A percentile compares a stretch with the other conserved stretches of the same genome.
These are phyloP conservation scores for Oenanthe melanoleuca DNA, from an alignment of 2,113 vertebrate species.

Conservation along the genomic window DNA sequence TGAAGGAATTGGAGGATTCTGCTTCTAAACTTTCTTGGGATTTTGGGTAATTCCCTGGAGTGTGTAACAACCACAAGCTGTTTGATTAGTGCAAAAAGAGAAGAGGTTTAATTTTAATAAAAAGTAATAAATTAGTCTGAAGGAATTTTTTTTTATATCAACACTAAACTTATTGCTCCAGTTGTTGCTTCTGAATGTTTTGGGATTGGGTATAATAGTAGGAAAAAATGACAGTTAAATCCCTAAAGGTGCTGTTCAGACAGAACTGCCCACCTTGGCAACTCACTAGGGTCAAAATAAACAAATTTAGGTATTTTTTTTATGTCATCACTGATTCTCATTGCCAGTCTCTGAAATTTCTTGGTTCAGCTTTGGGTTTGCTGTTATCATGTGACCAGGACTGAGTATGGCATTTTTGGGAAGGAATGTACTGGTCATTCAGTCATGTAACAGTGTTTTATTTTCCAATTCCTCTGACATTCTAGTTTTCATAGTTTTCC, in stretches of 20 bases:
- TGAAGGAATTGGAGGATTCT: neutral
- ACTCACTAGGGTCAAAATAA: neutral
- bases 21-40: neutral
- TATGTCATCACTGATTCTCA: neutral
- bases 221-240: neutral
- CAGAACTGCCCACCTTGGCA: neutral
- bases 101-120: neutral
- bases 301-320: rapidly evolving
- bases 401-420: neutral
- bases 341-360: neutral
- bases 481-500: neutral
- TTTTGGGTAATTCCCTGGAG: neutral
- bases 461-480: neutral
- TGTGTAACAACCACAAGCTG: neutral
- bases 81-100: neutral
- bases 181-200: neutral
- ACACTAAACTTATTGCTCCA: neutral
- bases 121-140: neutral
- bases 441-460: neutral
- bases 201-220: neutral
- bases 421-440: neutral
- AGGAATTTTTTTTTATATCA: neutral
- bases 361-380: neutral
- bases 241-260: neutral
- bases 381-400: neutral